phyloP scores from a whole-genome alignment of 2,888 invertebrate species.

The Drosophila dives region DNA sequence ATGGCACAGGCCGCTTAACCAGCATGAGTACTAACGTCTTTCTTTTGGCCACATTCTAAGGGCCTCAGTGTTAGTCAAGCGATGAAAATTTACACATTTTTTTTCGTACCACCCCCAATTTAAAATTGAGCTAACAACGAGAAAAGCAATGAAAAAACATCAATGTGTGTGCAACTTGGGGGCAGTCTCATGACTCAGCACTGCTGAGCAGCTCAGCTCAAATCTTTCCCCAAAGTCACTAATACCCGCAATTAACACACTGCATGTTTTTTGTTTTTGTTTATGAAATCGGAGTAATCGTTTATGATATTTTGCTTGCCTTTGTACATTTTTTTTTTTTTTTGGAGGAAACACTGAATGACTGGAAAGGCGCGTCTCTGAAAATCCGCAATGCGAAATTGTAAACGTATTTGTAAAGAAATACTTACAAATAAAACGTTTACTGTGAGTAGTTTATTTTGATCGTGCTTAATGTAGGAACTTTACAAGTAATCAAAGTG shows the following conservation, averaged over 20 bases:
- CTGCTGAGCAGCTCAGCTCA: slow-evolving; percentile 23
- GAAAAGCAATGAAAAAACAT: slow-evolving; percentile 1
- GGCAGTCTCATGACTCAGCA: slow-evolving; percentile 67
- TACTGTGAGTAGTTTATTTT: slow-evolving; percentile 32
- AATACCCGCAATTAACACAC: slow-evolving; percentile 60
- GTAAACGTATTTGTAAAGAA: slow-evolving; percentile 35
- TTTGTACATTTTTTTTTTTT: slow-evolving; percentile 31
- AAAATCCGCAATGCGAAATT: slow-evolving; percentile 33
- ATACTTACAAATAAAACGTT: slow-evolving; percentile 15
- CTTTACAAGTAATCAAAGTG: neutral
- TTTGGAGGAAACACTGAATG: slow-evolving; percentile 41
- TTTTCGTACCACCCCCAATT: slow-evolving; percentile 24
- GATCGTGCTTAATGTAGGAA: slow-evolving; percentile 19
- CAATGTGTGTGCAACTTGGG: slow-evolving; percentile 31
- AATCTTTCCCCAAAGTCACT: slow-evolving; percentile 41
- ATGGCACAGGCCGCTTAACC: slow-evolving; percentile 29
- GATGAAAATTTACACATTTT: slow-evolving; percentile 32
- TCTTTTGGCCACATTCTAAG: slow-evolving; percentile 36
- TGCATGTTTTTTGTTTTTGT: slow-evolving; percentile 57
- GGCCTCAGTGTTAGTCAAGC: slow-evolving; percentile 49
- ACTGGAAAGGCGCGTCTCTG: slow-evolving; percentile 33
- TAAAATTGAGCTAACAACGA: slow-evolving; percentile 41
- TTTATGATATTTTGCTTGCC: slow-evolving; percentile 58
- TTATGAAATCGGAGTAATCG: slow-evolving; percentile 69
- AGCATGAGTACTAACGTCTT: slow-evolving; percentile 35